Percentiles rank a stretch among this genome's conserved stretches.
These are phyloP conservation scores for Aegotheles bennettii DNA, from an alignment of 2,113 vertebrate genomes.

Conservation along the genomic window DNA sequence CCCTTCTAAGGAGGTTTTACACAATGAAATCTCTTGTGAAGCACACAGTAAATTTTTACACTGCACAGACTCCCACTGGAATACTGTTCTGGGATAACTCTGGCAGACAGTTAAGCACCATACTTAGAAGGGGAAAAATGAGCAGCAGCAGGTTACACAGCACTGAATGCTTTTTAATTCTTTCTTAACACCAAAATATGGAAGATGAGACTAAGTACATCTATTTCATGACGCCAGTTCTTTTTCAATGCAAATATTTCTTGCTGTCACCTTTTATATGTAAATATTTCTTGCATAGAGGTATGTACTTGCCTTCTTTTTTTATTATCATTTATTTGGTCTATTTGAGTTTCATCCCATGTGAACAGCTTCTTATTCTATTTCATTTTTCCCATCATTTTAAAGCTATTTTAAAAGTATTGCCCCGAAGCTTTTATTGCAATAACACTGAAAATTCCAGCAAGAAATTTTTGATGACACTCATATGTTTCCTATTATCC, in stretches of 20 bases:
- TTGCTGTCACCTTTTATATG: not conserved
- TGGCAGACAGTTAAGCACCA: not conserved
- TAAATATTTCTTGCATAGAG: not conserved
- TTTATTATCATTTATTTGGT: not conserved
- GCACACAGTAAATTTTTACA: not conserved
- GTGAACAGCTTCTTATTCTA: not conserved
- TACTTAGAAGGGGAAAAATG: not conserved
- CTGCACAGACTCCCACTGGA: not conserved
- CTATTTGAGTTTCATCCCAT: not conserved
- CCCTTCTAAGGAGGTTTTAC: not conserved
- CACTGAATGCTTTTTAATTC: not conserved
- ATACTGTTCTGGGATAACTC: not conserved
- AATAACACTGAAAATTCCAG: not conserved
- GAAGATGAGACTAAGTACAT: not conserved
- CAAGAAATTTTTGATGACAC: not conserved
- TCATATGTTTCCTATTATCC: not conserved
- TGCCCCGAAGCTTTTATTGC: not conserved
- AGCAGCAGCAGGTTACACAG: not conserved
- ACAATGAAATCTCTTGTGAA: not conserved
- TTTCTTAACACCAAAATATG: not conserved
- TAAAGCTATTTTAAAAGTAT: not conserved
- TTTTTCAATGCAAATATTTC: not conserved
- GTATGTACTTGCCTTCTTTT: not conserved
- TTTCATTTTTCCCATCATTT: not conserved
- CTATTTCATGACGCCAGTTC: rapidly evolving